These are phyloP conservation scores for Eupithecia tripunctaria DNA, from an alignment of 2,888 invertebrate species.

Conservation along the genomic window DNA sequence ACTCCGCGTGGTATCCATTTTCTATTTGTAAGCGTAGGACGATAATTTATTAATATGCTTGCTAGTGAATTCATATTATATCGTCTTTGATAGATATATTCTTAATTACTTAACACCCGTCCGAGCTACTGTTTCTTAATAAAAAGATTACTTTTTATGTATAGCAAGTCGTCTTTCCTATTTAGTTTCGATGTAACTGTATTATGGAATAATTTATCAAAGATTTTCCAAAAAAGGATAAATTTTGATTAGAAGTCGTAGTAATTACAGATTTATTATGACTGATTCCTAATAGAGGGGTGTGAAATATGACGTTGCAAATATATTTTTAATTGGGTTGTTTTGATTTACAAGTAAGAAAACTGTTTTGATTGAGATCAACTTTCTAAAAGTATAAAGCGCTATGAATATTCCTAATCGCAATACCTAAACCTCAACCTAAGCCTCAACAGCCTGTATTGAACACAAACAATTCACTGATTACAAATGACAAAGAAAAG, in stretches of 20 bases:
- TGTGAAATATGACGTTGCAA: conserved; percentile 30
- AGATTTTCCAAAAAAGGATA: conserved; percentile 19
- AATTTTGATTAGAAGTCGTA: conserved; percentile 25
- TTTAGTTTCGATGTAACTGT: conserved; percentile 15
- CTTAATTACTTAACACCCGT: conserved; percentile 38
- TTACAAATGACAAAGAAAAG: no score
- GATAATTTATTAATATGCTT: conserved; percentile 44
- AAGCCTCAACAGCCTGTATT: no score
- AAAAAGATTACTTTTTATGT: conserved; percentile 23
- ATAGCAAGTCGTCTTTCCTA: conserved; percentile 25
- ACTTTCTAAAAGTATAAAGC: conserved; percentile 5
- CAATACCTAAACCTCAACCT: no score
- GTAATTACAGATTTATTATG: conserved; percentile 32
- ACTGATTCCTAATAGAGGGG: conserved; percentile 21
- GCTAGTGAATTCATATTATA: conserved; percentile 29
- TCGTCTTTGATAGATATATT: conserved; percentile 2
- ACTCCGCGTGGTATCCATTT: conserved; percentile 35
- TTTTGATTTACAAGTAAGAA: conserved; percentile 15
- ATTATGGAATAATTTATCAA: neutral
- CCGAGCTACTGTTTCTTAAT: conserved; percentile 41
- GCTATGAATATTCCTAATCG: neutral
- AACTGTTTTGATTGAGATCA: neutral
- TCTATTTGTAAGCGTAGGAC: conserved; percentile 42
- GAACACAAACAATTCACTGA: no score
- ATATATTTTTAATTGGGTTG: conserved; percentile 8